Evolutionary conservation across 1,140 invertebrate genomes (phyloP).

Genomic region (Caenorhabditis briggsae): DNA sequence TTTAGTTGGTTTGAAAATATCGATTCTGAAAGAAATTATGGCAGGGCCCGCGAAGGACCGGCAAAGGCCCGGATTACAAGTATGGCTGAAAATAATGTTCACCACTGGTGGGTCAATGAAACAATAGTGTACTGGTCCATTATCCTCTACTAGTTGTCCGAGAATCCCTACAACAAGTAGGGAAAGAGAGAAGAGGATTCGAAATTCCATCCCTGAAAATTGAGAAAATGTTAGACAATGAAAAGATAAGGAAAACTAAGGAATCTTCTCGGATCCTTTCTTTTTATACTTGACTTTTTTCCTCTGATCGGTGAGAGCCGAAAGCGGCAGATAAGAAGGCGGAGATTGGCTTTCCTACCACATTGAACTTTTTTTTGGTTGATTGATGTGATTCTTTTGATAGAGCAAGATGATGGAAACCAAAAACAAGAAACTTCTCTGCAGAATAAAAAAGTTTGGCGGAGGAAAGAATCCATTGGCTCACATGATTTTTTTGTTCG

Average conservation of each 20-base stretch:
- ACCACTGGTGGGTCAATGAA: constrained; percentile 26
- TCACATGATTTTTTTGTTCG: no score
- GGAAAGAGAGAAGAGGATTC: background rate
- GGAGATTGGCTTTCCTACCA: background rate
- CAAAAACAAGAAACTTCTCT: background rate
- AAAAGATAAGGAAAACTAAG: background rate
- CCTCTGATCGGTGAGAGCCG: background rate
- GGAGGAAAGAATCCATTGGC: no score
- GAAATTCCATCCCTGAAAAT: constrained; percentile 17
- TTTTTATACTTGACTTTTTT: constrained; percentile 12
- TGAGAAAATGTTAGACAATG: background rate
- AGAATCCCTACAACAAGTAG: background rate
- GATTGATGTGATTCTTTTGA: constrained; percentile 22
- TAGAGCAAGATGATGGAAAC: background rate
- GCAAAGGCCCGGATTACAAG: no score
- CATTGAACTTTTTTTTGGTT: background rate
- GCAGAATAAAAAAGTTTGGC: no score
- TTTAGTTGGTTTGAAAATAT: no score
- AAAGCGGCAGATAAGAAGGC: no score
- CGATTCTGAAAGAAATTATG: no score
- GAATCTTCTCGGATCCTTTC: background rate
- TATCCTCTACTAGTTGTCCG: background rate
- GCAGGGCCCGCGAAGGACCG: no score
- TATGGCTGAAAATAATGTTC: background rate
- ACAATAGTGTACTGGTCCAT: background rate